Percentiles rank a stretch among this genome's conserved stretches.
These are phyloP conservation scores for Anoplolepis gracilipes DNA, from an alignment of 1,140 invertebrate genomes.

Conservation along the genomic window DNA sequence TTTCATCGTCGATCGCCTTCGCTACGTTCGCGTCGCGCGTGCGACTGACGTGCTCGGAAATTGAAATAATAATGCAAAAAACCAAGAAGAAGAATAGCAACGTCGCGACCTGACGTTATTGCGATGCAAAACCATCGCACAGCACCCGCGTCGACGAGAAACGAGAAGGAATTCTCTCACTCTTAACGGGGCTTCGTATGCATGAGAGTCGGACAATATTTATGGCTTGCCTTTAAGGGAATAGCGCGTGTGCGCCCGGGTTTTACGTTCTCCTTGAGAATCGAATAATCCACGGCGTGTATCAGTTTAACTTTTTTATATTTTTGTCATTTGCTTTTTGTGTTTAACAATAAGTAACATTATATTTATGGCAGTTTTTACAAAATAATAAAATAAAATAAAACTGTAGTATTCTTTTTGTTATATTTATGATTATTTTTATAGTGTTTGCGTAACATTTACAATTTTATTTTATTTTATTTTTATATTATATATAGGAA, in stretches of 20 bases:
- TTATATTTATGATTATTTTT: too few species aligned
- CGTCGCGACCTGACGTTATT: conserved; percentile 55
- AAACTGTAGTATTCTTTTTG: not conserved
- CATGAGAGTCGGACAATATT: conserved; percentile 46
- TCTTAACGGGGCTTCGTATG: conserved; percentile 33
- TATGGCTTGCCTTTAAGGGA: conserved; percentile 55
- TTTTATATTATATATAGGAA: not conserved
- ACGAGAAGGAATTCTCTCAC: conserved; percentile 41
- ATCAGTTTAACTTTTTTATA: conserved; percentile 8
- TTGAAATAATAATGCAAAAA: conserved; percentile 64
- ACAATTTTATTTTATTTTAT: not conserved
- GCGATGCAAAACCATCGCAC: conserved; percentile 56
- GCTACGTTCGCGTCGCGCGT: conserved; percentile 28
- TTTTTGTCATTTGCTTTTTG: conserved; percentile 8
- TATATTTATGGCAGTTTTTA: not conserved
- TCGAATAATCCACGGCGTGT: conserved; percentile 24
- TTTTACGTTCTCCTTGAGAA: conserved; percentile 35
- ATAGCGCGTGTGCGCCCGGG: conserved; percentile 35
- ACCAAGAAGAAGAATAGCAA: conserved; percentile 42
- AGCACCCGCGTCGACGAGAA: not conserved
- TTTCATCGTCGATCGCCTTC: conserved; percentile 56
- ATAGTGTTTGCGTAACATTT: not conserved
- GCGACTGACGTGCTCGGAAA: conserved; percentile 58
- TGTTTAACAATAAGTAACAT: not conserved
- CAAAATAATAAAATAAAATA: too few species aligned